Evolutionary conservation across 2,888 invertebrate genomes (phyloP).

Genomic region (Chloroclystis v-ata): DNA sequence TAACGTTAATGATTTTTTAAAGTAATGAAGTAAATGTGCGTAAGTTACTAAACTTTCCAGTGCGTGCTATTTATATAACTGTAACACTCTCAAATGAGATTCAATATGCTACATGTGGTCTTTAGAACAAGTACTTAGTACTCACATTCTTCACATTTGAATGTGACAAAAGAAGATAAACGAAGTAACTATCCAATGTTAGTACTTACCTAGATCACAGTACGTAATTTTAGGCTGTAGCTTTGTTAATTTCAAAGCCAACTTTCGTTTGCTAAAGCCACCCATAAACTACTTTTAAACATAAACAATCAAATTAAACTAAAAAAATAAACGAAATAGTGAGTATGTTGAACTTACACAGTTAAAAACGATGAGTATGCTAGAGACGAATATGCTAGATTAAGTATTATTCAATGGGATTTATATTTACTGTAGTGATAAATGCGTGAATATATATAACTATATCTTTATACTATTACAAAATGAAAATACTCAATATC

Average conservation of each 20-base stretch:
- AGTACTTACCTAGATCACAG: constrained; percentile 15
- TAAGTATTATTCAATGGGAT: constrained; percentile 44
- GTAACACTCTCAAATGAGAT: neutral
- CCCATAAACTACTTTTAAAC: constrained; percentile 18
- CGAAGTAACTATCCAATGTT: neutral
- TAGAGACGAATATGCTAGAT: constrained; percentile 34
- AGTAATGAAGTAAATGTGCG: no score
- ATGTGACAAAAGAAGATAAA: no score
- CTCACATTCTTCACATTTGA: no score
- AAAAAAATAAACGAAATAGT: constrained; percentile 32
- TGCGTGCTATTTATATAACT: no score
- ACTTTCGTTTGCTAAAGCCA: no score
- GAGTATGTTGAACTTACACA: constrained; percentile 34
- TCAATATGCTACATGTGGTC: neutral
- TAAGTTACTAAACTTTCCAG: no score
- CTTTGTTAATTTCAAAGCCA: neutral
- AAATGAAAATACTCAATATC: constrained; percentile 41
- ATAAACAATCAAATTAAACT: constrained; percentile 33
- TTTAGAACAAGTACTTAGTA: no score
- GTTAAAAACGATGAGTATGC: constrained; percentile 31
- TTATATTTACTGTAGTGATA: constrained; percentile 35
- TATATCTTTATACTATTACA: constrained; percentile 34
- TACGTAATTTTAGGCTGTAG: neutral
- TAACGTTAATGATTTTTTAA: neutral
- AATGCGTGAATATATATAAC: constrained; percentile 9